Evolutionary conservation across 2,797 vertebrate genomes (phyloP), one percentile per base, ranked within the genome.

Genomic region (Momotus momota): DNA sequence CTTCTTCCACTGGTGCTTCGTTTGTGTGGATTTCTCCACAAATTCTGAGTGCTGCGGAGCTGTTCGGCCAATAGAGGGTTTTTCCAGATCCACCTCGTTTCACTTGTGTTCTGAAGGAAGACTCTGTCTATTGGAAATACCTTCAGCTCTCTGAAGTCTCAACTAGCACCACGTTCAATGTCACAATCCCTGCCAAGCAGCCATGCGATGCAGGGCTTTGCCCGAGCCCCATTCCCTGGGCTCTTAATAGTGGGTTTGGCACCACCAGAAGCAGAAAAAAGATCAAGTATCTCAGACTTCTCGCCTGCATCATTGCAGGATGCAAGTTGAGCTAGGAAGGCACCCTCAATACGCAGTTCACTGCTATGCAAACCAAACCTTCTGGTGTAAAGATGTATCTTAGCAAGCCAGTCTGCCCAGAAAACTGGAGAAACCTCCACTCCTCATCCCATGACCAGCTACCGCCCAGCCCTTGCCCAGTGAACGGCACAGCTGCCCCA

Each of bases 311-410:
- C 46, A 2, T 8, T 21, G 15, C 33, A 49, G 78, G 60, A 10
- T 21, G 29, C 6, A 2, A 2, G 12, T 10, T 40, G 13, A 80
- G 26, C 19, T 51, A 52, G 49, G 52, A 49, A 19, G 57, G 15
- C 45, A n/a, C 49, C n/a, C 29, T 21, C 8, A 10, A 2, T 9
- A 27, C 6, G 1, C 0, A 0, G 29, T 29, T 66, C n/a, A n/a
- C 25, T 20, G 19, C 64, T 2, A 0, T 5, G 15, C 46, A 83
- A 43, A 13, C 31, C 35, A 52, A 38, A 19, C 12, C 7, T 13
- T 48, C 27, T 35, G 14, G 46, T 2, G 5, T 4, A 18, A 49
- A 54, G 46, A 45, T 0, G 8, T 18, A 74, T 20, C 7, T 66
- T 15, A 20, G 33, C 43, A 38, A 77, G 33, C 19, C 8, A 14